Percentiles rank a stretch among this genome's conserved stretches.
These are phyloP conservation scores for Drosophila santomea DNA, from an alignment of 1,140 invertebrate genomes.

Conservation along the genomic window DNA sequence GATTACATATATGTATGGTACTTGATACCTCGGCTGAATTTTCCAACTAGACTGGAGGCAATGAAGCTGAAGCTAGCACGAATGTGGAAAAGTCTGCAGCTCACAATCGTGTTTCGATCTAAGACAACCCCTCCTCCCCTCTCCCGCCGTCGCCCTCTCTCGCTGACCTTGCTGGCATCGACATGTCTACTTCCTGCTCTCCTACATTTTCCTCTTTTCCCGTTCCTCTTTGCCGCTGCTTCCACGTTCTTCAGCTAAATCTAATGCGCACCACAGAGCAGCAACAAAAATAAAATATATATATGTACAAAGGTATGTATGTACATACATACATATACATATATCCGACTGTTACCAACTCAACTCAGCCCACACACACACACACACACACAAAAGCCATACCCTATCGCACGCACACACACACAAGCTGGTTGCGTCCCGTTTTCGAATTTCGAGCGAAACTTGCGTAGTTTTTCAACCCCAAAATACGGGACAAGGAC, in stretches of 20 bases:
- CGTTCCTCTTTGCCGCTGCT: slow-evolving; percentile 23
- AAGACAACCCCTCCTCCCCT: not conserved
- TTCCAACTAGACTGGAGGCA: not conserved
- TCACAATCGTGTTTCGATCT: slow-evolving; percentile 2
- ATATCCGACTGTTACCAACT: slow-evolving; percentile 61
- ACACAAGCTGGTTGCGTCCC: slow-evolving; percentile 44
- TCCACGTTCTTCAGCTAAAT: slow-evolving; percentile 44
- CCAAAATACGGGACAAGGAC: slow-evolving; percentile 53
- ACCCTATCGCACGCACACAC: not conserved
- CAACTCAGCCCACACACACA: slow-evolving; percentile 38
- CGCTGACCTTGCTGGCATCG: slow-evolving; percentile 7
- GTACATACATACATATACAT: slow-evolving; percentile 25
- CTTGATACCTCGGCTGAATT: not conserved
- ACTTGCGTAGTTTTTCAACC: slow-evolving; percentile 65
- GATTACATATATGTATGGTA: too few species aligned
- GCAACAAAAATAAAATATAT: not conserved
- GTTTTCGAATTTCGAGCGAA: slow-evolving; percentile 53
- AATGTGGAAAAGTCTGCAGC: not conserved
- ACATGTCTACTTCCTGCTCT: slow-evolving; percentile 5
- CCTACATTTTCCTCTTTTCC: not conserved
- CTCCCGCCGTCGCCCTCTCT: not conserved
- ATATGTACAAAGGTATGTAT: not conserved
- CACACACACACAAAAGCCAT: not conserved
- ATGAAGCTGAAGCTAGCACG: too few species aligned
- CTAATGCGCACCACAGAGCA: slow-evolving; percentile 58